Base-by-base conservation (phyloP, 2,113 vertebrate genomes). In the Ascaphus truei region DNA sequence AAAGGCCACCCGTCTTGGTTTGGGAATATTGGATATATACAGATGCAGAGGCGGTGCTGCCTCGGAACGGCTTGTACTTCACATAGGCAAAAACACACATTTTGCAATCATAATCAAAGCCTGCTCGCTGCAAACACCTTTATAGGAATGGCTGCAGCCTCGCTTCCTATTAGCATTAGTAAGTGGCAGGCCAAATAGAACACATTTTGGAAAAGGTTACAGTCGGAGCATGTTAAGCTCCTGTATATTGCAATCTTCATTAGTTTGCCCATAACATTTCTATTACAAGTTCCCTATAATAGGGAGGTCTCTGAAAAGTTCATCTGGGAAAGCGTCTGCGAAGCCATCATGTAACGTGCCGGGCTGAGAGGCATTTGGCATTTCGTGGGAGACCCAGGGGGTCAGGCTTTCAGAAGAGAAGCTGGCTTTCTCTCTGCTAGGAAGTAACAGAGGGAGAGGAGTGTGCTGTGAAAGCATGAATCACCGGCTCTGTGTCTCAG, bases 311-410 rank as follows among this genome's bases (percentile, higher is more conserved):
- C 53, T 1, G 7, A 61, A 72, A 74, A 71, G 43, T 61, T 20
- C 29, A 22, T 5, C n/a, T 30, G 29, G 51, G 37, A 57, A 66
- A 51, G 8, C 13, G 45, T 76, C 65, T 73, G 66, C 45, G 45
- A 56, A 76, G 61, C 34, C 6, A 6, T 30, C 41, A 11, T 3
- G 4, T 62, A 62, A 45, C 10, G 11, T 20, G 65, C 55, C 23
- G 11, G 37, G 16, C 73, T 50, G 59, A 67, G 68, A 61, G 58
- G 37, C 51, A 60, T 55, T 69, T 73, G 62, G 57, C 63, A 62
- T 67, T 80, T 75, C 47, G 20, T 41, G 15, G 51, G 20, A 1
- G 47, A 45, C 59, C 4, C 0, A 5, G 1, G n/a, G 62, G 57
- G 15, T 67, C 52, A 56, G 43, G 12, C 41, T 57, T 73, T 68